phyloP scores from a whole-genome alignment of 2,797 vertebrate genomes.

The Buphagus erythrorhynchus region DNA sequence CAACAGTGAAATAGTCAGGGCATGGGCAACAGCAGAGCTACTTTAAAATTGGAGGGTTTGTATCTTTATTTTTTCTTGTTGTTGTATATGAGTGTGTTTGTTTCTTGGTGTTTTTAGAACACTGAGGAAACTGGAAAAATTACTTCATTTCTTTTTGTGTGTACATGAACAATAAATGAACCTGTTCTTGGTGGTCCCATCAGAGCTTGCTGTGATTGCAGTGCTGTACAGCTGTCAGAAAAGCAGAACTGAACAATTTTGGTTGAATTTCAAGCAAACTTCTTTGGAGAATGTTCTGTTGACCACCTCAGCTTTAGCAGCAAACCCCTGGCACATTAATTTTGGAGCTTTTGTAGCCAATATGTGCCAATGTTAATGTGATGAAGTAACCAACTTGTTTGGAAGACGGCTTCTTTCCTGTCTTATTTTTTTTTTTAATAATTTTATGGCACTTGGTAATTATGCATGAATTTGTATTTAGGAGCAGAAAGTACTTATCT shows the following conservation, averaged over 20 bases:
- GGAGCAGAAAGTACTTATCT: constrained; percentile 56
- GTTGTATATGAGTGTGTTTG: neutral
- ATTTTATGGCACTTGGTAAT: neutral
- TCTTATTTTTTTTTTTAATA: neutral
- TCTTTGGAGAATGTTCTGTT: neutral
- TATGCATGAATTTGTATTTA: constrained; percentile 38
- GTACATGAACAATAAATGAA: neutral
- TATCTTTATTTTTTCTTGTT: neutral
- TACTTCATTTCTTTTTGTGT: neutral
- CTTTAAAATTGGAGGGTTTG: rapidly evolving
- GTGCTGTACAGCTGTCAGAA: neutral
- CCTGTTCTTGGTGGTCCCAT: neutral
- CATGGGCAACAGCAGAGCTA: neutral
- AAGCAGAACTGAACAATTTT: neutral
- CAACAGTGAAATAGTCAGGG: neutral
- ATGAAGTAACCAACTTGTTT: neutral
- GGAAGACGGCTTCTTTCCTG: neutral
- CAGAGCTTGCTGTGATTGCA: neutral
- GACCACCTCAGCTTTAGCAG: neutral
- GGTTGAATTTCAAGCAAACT: neutral
- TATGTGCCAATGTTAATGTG: neutral
- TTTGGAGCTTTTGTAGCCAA: neutral
- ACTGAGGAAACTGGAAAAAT: neutral
- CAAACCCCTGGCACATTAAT: neutral
- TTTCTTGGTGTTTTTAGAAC: neutral